Evolutionary conservation across 2,113 vertebrate species (phyloP).

Genomic region (Rhinopithecus roxellana): DNA sequence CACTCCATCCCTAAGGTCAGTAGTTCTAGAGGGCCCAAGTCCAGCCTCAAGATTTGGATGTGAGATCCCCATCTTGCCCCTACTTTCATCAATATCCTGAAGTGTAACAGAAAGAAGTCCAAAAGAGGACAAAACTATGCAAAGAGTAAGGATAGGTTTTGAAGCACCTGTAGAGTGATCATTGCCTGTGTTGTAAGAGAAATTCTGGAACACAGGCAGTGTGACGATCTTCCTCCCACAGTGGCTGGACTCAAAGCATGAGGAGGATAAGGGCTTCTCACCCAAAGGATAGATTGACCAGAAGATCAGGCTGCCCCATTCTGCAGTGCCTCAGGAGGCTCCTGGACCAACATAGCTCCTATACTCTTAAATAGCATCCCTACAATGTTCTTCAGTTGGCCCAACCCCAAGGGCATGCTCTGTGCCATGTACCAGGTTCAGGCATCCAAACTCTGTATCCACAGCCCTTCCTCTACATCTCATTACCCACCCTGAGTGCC

Average conservation of each 20-base stretch:
- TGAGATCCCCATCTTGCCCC: neutral
- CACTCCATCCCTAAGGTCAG: neutral
- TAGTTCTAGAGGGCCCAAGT: neutral
- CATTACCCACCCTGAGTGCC: neutral
- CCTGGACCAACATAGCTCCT: neutral
- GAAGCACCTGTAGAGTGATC: no score
- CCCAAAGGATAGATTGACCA: neutral
- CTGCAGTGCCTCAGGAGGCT: no score
- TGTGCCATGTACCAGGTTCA: neutral
- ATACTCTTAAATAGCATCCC: neutral
- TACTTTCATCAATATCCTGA: neutral
- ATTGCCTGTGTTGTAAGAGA: neutral
- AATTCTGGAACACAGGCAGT: neutral
- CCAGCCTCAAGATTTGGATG: neutral
- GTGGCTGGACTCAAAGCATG: neutral
- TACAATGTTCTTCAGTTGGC: neutral
- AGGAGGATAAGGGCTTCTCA: neutral
- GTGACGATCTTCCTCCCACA: neutral
- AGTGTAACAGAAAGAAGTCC: neutral
- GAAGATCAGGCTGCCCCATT: no score
- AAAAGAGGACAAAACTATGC: neutral
- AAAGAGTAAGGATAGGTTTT: neutral
- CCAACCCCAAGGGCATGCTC: neutral
- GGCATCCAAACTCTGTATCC: neutral
- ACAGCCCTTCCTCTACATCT: neutral